Base-by-base conservation (phyloP, 1,140 invertebrate species). In the Drosophila leontia region DNA sequence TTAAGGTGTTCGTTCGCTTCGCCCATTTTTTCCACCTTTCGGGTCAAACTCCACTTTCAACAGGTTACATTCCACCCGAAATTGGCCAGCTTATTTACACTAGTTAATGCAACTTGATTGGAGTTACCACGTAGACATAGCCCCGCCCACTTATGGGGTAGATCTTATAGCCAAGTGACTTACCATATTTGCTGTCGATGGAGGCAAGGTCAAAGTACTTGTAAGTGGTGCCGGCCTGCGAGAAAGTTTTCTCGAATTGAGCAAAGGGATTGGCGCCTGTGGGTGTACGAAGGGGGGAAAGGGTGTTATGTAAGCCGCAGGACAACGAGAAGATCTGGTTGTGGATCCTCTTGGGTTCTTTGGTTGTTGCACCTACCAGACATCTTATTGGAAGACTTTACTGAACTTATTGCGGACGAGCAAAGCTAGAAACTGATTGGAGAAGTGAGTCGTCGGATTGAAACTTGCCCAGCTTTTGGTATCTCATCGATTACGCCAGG, bases 171-270 rank as follows among this genome's bases (percentile, higher is more conserved):
- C 23, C 45, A 84, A 94, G 23, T 95, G 94, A 98, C 97, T 95
- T 94, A 98, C 97, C 95, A 95, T 97, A 98, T 94, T 96, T 95
- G 65, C 94, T 91, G 84, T 96, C 94, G 91, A 97, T 93, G 48
- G 93, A 80, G 32, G 94, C 85, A 35, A 98, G 81, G 93, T 98
- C 96, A 93, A 95, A 98, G 91, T 96, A 98, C 65, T 95, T 94
- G 82, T 94, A 97, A 3, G 94, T 93, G 48, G 95, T 95, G 1
- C 95, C 96, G 74, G 94, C 94, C 34, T 97, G 92, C 5, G 93
- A 93, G 32, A 98, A 91, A 3, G 94, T 94, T 91, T 97, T 96
- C 59, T 97, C 79, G 29, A 95, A 93, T 47, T 95, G 93, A 39
- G 94, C 93, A 91, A 95, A 98, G 12, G 96, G 96, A 94, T 97